A percentile compares a stretch with the other conserved stretches of the same genome.
These are phyloP conservation scores for Ceyx erithaca DNA, from an alignment of 2,797 vertebrate genomes.

Conservation along the genomic window DNA sequence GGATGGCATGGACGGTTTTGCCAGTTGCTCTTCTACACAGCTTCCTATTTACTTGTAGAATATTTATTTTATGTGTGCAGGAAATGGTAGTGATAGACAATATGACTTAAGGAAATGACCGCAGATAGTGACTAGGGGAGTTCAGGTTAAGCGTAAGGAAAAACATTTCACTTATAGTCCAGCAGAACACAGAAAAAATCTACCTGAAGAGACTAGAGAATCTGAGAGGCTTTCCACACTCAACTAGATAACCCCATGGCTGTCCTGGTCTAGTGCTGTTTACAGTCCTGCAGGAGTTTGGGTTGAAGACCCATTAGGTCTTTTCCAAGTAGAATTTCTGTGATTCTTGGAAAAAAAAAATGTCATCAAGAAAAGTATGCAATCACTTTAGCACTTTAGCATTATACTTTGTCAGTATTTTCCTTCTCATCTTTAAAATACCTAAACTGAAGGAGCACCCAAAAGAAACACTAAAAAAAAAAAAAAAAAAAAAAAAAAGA, in stretches of 20 bases:
- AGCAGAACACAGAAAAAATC: not conserved
- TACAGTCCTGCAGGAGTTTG: not conserved
- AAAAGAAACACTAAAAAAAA: not conserved
- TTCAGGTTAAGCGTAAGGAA: not conserved
- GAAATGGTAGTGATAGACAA: not conserved
- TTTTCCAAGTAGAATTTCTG: not conserved
- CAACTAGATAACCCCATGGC: not conserved
- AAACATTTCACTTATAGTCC: not conserved
- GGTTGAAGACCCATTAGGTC: rapidly evolving
- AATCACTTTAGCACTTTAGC: not conserved
- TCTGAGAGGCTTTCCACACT: not conserved
- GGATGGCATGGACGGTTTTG: not conserved
- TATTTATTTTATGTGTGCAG: not conserved
- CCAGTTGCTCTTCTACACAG: not conserved
- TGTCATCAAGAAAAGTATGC: not conserved
- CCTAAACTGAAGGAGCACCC: not conserved
- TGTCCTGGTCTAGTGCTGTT: not conserved
- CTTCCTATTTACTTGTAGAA: not conserved
- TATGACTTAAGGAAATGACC: not conserved
- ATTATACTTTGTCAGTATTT: not conserved
- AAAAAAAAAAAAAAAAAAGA: too few relatives aligned
- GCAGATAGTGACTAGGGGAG: not conserved
- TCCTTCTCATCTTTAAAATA: not conserved
- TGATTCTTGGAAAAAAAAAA: not conserved
- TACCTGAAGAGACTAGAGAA: not conserved